Evolutionary conservation across 2,888 invertebrate genomes (phyloP), one percentile per base, ranked within the genome.

Genomic region (Didymodactylos carnosus): DNA sequence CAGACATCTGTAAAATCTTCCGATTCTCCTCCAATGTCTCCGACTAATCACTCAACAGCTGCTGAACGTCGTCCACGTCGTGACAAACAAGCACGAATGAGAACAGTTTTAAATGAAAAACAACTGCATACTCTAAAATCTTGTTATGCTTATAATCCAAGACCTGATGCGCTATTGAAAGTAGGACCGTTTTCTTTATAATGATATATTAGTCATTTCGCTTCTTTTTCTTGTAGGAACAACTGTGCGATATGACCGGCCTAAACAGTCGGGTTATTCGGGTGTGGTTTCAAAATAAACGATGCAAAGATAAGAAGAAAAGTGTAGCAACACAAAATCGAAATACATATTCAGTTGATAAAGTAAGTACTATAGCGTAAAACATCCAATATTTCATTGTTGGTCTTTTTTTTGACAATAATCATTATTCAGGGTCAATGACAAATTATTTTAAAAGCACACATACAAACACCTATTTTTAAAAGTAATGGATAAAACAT

Each of bases 171-270:
- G 3, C n/a, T 62, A 16, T 35, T 62, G n/a, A 62, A 62, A 62
- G n/a, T n/a, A n/a, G n/a, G n/a, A n/a, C n/a, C n/a, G n/a, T n/a
- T n/a, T n/a, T n/a, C n/a, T n/a, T n/a, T n/a, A n/a, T n/a, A n/a
- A n/a, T n/a, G n/a, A n/a, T n/a, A n/a, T n/a, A n/a, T n/a, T n/a
- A n/a, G n/a, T n/a, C n/a, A n/a, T n/a, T n/a, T n/a, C n/a, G n/a
- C n/a, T n/a, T n/a, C n/a, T n/a, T n/a, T n/a, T n/a, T n/a, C n/a
- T n/a, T 97, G 92, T 98, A 98, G 86, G 98, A 98, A 84, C 95
- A 97, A 84, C 88, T 98, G 77, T 95, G 95, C 51, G 97, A 98
- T 85, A 94, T 97, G 95, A 98, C 98, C n/a, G 89, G 92, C 0
- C 88, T 98, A 72, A 94, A 92, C 80, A 94, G 97, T 27, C 87